These are phyloP conservation scores for Indri indri DNA, from an alignment of 2,113 vertebrate species.

Conservation along the genomic window DNA sequence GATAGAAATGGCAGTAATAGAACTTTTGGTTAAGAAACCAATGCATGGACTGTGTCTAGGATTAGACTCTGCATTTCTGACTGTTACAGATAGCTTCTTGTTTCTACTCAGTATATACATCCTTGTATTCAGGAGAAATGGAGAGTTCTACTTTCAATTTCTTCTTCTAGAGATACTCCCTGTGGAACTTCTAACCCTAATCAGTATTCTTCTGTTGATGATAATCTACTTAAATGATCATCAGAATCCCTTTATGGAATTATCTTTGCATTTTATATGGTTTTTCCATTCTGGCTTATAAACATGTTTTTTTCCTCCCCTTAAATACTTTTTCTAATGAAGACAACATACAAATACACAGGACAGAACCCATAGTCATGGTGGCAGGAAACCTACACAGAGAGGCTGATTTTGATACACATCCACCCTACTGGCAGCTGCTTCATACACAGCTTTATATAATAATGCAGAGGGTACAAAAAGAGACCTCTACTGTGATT, in stretches of 20 bases:
- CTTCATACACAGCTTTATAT: not conserved
- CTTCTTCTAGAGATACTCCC: not conserved
- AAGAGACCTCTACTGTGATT: not conserved
- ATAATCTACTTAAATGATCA: constrained; percentile 39
- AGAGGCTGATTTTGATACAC: not conserved
- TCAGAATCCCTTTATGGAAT: constrained; percentile 24
- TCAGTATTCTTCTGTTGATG: constrained; percentile 31
- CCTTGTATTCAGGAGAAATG: not conserved
- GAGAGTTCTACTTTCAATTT: not conserved
- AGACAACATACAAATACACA: not conserved
- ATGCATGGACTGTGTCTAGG: not conserved
- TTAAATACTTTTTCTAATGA: constrained; percentile 2
- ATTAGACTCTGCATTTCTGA: not conserved
- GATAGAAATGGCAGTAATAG: not conserved
- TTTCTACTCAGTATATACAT: not conserved
- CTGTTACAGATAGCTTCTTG: not conserved
- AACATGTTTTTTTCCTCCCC: not conserved
- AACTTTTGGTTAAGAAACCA: not conserved
- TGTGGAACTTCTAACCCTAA: not conserved
- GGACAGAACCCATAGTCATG: not conserved
- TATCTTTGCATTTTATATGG: constrained; percentile 36
- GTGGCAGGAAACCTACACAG: not conserved
- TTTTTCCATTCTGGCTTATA: constrained; percentile 41
- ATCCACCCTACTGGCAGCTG: not conserved
- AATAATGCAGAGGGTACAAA: not conserved